Evolutionary conservation across 1,140 invertebrate genomes (phyloP).

Genomic region (Doryteuthis pealeii): DNA sequence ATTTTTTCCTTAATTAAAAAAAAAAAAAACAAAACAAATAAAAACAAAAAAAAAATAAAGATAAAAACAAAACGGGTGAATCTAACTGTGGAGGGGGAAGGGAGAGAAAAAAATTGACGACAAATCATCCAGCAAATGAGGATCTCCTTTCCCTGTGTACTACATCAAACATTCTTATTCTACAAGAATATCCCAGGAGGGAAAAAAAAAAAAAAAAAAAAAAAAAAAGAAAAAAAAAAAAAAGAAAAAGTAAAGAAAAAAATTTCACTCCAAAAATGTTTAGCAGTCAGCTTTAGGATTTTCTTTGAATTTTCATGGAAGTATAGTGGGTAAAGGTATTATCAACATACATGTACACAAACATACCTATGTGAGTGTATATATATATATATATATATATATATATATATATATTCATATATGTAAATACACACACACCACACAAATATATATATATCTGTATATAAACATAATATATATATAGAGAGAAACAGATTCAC

Average conservation of each 20-base stretch:
- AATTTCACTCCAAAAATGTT: too few species aligned
- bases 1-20: not conserved
- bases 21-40: not conserved
- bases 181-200: not conserved
- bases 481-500: too few species aligned
- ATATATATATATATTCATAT: too few species aligned
- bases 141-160: not conserved
- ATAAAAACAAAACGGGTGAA: not conserved
- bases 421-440: too few species aligned
- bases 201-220: not conserved
- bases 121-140: constrained; percentile 3
- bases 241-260: not conserved
- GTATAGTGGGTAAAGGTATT: too few species aligned
- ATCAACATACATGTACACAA: too few species aligned
- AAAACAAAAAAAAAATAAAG: not conserved
- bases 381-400: too few species aligned
- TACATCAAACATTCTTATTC: constrained; percentile 3
- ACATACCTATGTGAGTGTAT: too few species aligned
- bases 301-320: too few species aligned
- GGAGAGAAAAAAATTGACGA: not conserved
- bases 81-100: not conserved
- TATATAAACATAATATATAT: too few species aligned
- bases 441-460: too few species aligned
- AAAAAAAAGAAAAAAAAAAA: not conserved
- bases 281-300: too few species aligned